A percentile compares a stretch with the other conserved stretches of the same genome.
Conservation (phyloP, 2,888 invertebrate genomes). For the Thecophora atra region DNA sequence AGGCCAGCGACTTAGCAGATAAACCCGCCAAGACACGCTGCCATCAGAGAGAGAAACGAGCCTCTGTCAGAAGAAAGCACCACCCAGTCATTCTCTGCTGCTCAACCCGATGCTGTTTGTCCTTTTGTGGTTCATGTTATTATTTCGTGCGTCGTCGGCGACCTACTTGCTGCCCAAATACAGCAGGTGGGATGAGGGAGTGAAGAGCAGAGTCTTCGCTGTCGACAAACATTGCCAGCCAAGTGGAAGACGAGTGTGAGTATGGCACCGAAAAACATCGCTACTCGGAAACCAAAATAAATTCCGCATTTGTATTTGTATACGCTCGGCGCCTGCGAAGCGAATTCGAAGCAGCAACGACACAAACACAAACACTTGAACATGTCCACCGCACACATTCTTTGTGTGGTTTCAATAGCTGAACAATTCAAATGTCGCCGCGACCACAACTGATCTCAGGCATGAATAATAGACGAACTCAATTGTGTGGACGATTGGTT, state of each 20-base stretch:
- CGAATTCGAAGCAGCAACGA: no score
- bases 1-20: constrained; percentile 48
- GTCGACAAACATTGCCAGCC: no score
- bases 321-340: constrained; percentile 4
- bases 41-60: constrained; percentile 19
- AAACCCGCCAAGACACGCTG: constrained; percentile 39
- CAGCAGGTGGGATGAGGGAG: neutral
- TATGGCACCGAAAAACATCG: constrained; percentile 27
- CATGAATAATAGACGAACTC: no score
- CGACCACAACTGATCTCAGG: no score
- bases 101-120: constrained; percentile 4
- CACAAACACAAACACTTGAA: constrained; percentile 11
- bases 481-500: no score
- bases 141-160: constrained; percentile 13
- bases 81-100: neutral
- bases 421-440: constrained; percentile 45
- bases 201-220: no score
- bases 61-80: constrained; percentile 2
- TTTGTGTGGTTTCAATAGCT: constrained; percentile 44
- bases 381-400: constrained; percentile 14
- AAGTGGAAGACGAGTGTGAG: constrained; percentile 30
- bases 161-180: constrained; percentile 37
- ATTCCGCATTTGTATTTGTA: constrained; percentile 23
- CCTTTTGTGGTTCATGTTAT: constrained; percentile 6
- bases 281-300: constrained; percentile 31